These are phyloP conservation scores for Toxotes chatareus DNA, from an alignment of 2,113 vertebrate species.

Conservation along the genomic window DNA sequence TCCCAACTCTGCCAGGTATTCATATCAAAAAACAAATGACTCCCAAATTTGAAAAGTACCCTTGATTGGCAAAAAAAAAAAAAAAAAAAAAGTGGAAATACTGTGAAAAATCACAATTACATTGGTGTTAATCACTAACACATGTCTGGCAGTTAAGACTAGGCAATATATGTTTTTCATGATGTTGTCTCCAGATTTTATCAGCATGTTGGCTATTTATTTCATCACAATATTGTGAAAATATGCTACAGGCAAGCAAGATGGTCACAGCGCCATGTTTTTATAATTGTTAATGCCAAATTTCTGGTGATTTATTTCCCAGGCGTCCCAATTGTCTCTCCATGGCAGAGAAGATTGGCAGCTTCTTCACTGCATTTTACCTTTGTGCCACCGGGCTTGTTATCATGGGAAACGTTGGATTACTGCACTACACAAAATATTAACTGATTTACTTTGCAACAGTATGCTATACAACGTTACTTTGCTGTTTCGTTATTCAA, in stretches of 20 bases:
- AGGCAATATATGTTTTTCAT: background rate
- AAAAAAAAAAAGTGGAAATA: background rate
- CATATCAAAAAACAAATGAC: slow-evolving; percentile 7
- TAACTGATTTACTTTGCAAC: slow-evolving; percentile 31
- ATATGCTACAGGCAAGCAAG: slow-evolving; percentile 49
- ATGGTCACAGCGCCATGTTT: slow-evolving; percentile 51
- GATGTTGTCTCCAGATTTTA: slow-evolving; percentile 31
- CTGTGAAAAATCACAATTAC: slow-evolving; percentile 32
- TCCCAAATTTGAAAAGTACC: background rate
- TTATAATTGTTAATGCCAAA: slow-evolving; percentile 53
- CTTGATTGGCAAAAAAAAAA: background rate
- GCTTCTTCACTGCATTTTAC: slow-evolving; percentile 43
- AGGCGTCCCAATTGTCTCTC: slow-evolving; percentile 40
- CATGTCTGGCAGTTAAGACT: slow-evolving; percentile 16
- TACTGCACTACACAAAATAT: slow-evolving; percentile 21
- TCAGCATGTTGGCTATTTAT: slow-evolving; percentile 33
- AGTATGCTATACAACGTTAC: background rate
- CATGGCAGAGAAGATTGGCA: slow-evolving; percentile 50
- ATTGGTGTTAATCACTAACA: slow-evolving; percentile 25
- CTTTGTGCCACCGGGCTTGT: slow-evolving; percentile 49
- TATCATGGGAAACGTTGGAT: slow-evolving; percentile 41
- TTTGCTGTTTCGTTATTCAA: background rate
- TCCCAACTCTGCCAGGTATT: slow-evolving; percentile 10
- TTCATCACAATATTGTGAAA: slow-evolving; percentile 52
- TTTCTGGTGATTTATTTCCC: slow-evolving; percentile 49